Evolutionary conservation across 2,113 vertebrate species (phyloP).

Genomic region (Hirundichthys speculiger): DNA sequence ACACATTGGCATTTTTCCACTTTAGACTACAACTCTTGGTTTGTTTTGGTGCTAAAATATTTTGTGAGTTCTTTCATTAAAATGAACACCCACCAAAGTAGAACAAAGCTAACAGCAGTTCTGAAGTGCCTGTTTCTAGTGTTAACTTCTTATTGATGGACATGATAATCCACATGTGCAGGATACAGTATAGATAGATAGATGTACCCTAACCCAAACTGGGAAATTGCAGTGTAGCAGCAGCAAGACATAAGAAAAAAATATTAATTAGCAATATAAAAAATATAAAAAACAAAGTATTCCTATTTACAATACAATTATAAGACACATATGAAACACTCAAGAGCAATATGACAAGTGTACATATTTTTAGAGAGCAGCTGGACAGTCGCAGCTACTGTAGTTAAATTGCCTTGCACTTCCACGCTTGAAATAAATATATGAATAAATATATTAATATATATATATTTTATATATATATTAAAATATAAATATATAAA

Average conservation of each 20-base stretch:
- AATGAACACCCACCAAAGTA: conserved; percentile 9
- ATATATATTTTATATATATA: too few relatives aligned
- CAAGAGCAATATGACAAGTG: too few relatives aligned
- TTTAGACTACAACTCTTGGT: not conserved
- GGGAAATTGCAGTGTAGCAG: too few relatives aligned
- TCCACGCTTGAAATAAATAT: conserved; percentile 72
- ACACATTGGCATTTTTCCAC: not conserved
- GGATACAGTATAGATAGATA: not conserved
- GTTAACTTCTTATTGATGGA: conserved; percentile 18
- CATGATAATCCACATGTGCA: conserved; percentile 16
- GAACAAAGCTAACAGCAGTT: conserved; percentile 22
- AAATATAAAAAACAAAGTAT: too few relatives aligned
- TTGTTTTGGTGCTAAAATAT: conserved; percentile 18
- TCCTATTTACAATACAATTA: too few relatives aligned
- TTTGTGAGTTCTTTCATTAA: conserved; percentile 19
- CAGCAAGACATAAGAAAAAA: too few relatives aligned
- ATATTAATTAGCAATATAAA: too few relatives aligned
- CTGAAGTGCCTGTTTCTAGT: conserved; percentile 1
- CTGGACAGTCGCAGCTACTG: conserved; percentile 24
- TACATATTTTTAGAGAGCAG: conserved; percentile 34
- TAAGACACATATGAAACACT: too few relatives aligned
- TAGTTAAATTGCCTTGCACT: conserved; percentile 59
- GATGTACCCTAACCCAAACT: too few relatives aligned
- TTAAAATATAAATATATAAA: too few relatives aligned
- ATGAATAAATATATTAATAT: conserved; percentile 75